A percentile compares a stretch with the other conserved stretches of the same genome.
Conservation (phyloP, 2,888 invertebrate species). For the Arrhopalites spinosus region DNA sequence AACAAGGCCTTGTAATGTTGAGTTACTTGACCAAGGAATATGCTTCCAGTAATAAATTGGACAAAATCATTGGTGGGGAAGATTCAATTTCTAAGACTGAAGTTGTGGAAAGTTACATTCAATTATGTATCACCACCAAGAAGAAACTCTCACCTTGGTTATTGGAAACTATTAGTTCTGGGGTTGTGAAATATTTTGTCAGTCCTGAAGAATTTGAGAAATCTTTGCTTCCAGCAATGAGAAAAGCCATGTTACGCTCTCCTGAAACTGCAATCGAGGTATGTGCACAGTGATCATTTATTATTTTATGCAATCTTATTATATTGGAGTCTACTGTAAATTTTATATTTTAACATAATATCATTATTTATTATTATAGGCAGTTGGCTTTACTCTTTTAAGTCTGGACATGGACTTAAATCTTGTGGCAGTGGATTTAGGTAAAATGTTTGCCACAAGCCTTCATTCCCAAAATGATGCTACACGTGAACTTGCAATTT, state of each 20-base stretch:
- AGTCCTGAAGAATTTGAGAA: slow-evolving; percentile 73
- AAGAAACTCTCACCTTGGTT: slow-evolving; percentile 70
- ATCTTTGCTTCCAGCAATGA: slow-evolving; percentile 78
- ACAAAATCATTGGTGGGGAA: slow-evolving; percentile 15
- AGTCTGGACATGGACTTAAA: slow-evolving; percentile 77
- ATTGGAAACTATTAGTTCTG: slow-evolving; percentile 70
- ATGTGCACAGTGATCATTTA: no score
- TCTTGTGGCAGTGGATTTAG: slow-evolving; percentile 75
- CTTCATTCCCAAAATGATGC: slow-evolving; percentile 83
- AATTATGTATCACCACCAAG: slow-evolving; percentile 77
- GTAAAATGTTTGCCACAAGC: slow-evolving; percentile 75
- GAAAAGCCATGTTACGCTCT: slow-evolving; percentile 89
- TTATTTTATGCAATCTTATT: background rate
- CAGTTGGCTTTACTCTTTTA: slow-evolving; percentile 76
- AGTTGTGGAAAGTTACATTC: slow-evolving; percentile 67
- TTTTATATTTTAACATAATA: background rate
- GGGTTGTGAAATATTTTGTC: slow-evolving; percentile 68
- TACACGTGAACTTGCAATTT: slow-evolving; percentile 74
- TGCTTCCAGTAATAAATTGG: slow-evolving; percentile 14
- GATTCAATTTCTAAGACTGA: slow-evolving; percentile 61
- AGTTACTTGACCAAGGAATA: slow-evolving; percentile 31
- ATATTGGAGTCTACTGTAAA: background rate
- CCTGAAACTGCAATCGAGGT: slow-evolving; percentile 68
- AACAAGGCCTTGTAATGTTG: slow-evolving; percentile 30
- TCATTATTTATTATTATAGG: slow-evolving; percentile 63